Evolutionary conservation across 1,140 invertebrate species (phyloP).

Genomic region (Diorhabda sublineata): DNA sequence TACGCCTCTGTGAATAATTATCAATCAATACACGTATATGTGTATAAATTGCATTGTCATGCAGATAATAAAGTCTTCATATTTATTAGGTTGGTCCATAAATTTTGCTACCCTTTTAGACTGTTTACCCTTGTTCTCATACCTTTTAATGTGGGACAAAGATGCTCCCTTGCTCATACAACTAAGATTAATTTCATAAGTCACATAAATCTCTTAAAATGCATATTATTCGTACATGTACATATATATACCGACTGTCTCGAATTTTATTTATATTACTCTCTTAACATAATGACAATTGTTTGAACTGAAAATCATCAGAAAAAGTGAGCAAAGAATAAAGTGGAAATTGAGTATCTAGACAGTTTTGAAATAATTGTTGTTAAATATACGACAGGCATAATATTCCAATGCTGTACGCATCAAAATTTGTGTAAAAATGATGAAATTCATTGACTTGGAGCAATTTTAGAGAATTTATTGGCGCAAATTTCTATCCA

Average conservation of each 20-base stretch:
- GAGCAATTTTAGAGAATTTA: too few relatives aligned
- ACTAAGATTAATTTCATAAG: constrained; percentile 31
- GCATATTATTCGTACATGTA: constrained; percentile 31
- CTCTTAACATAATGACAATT: not conserved
- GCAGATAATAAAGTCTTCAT: constrained; percentile 22
- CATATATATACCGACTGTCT: not conserved
- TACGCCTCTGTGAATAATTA: not conserved
- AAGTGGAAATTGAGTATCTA: too few relatives aligned
- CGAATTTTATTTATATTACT: not conserved
- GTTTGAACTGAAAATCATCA: too few relatives aligned
- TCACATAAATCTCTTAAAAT: constrained; percentile 33
- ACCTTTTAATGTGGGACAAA: constrained; percentile 16
- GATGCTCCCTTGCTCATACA: constrained; percentile 13
- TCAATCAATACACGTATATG: constrained; percentile 4
- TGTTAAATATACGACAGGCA: too few relatives aligned
- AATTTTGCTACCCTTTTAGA: constrained; percentile 15
- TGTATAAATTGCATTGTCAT: constrained; percentile 22
- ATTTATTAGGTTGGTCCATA: constrained; percentile 13
- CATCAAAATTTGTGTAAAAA: too few relatives aligned
- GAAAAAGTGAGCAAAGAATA: too few relatives aligned
- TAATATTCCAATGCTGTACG: too few relatives aligned
- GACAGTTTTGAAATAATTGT: too few relatives aligned
- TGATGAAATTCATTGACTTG: too few relatives aligned
- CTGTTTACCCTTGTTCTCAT: constrained; percentile 14
- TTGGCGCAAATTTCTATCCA: too few relatives aligned